These are phyloP conservation scores for Choristoneura rosaceana DNA, from an alignment of 2,888 invertebrate genomes.

Conservation along the genomic window DNA sequence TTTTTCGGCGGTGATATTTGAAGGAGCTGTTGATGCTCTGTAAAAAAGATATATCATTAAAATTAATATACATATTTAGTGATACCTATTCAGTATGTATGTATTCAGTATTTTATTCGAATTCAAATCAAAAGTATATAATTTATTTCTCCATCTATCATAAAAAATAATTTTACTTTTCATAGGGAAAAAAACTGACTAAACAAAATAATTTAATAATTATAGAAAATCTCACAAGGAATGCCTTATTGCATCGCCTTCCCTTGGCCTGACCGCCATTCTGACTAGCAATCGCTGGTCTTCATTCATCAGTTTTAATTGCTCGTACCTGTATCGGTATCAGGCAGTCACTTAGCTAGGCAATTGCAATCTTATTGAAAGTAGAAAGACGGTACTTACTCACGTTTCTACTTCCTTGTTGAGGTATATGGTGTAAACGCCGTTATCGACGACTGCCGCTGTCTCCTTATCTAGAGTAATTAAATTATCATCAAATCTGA, in stretches of 20 bases:
- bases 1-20: slow-evolving; percentile 49
- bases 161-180: too few species aligned
- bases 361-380: slow-evolving; percentile 33
- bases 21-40: slow-evolving; percentile 51
- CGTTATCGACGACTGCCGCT: slow-evolving; percentile 60
- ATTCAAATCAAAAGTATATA: too few species aligned
- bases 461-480: slow-evolving; percentile 66
- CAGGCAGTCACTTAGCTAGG: slow-evolving; percentile 11
- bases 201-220: slow-evolving; percentile 1
- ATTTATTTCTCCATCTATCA: too few species aligned
- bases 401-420: slow-evolving; percentile 68
- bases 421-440: slow-evolving; percentile 59
- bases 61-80: not conserved
- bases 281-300: slow-evolving; percentile 64
- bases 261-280: slow-evolving; percentile 52
- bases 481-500: slow-evolving; percentile 48
- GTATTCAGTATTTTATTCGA: too few species aligned
- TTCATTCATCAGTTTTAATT: slow-evolving; percentile 67
- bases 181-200: too few species aligned
- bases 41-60: slow-evolving; percentile 40
- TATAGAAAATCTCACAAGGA: slow-evolving; percentile 54
- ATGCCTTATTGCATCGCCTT: slow-evolving; percentile 51
- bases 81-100: too few species aligned
- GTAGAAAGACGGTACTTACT: slow-evolving; percentile 59
- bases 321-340: slow-evolving; percentile 24